Conservation (phyloP, 2,113 vertebrate species). For the Corvus hawaiiensis region DNA sequence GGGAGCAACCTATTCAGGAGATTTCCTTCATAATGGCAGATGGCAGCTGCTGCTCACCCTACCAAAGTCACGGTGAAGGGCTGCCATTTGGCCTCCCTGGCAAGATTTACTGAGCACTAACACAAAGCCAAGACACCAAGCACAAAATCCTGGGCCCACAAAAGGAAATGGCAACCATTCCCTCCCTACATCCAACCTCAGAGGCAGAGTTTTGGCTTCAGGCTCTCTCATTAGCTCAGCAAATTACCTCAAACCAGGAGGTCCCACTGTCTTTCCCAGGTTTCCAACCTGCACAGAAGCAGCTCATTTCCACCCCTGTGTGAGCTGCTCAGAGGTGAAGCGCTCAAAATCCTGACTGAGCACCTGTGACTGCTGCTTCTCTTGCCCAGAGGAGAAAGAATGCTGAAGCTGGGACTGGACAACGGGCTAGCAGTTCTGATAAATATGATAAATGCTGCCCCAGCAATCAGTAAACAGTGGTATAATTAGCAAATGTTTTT, state of each 20-base stretch:
- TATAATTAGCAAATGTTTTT: conserved; percentile 80
- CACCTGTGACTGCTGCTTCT: not conserved
- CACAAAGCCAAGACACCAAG: not conserved
- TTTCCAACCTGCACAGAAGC: not conserved
- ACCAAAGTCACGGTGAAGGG: accelerated
- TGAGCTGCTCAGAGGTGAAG: not conserved
- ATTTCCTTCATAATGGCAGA: not conserved
- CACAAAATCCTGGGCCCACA: not conserved
- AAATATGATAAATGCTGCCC: conserved; percentile 66
- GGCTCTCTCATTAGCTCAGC: not conserved
- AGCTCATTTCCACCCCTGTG: not conserved
- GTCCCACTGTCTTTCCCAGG: not conserved
- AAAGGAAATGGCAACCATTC: not conserved
- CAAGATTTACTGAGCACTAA: not conserved
- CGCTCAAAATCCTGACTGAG: not conserved
- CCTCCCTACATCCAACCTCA: not conserved
- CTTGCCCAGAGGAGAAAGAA: not conserved
- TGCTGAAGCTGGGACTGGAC: not conserved
- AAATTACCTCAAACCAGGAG: not conserved
- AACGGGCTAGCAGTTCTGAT: conserved; percentile 21
- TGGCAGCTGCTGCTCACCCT: accelerated
- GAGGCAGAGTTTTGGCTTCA: not conserved
- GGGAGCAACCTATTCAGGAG: accelerated
- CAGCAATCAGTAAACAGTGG: conserved; percentile 75
- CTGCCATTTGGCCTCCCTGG: not conserved